phyloP scores from a whole-genome alignment of 1,140 invertebrate genomes.

The Tachypleus tridentatus region DNA sequence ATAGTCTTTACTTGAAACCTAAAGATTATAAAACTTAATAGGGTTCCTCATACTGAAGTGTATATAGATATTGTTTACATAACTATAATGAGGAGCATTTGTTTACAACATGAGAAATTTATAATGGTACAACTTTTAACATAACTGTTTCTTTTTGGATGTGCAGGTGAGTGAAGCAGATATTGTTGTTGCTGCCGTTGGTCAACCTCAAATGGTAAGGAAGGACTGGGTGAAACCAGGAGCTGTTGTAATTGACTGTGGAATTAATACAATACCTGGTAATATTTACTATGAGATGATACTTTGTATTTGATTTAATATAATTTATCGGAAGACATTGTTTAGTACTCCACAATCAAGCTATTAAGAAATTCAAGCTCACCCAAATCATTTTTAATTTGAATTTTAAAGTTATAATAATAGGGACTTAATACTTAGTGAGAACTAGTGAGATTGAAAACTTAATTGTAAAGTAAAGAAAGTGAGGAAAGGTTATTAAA shows the following conservation, averaged over 20 bases:
- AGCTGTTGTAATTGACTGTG: conserved; percentile 96
- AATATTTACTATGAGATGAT: background rate
- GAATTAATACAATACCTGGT: conserved; percentile 75
- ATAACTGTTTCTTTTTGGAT: too few relatives aligned
- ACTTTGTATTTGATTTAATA: background rate
- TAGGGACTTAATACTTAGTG: background rate
- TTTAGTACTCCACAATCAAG: background rate
- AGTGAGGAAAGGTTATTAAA: too few relatives aligned
- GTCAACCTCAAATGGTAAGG: conserved; percentile 77
- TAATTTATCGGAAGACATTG: background rate
- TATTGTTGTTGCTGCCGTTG: conserved; percentile 91
- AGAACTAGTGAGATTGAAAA: background rate
- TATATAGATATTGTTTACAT: too few relatives aligned
- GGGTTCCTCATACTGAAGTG: too few relatives aligned
- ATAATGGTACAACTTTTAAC: too few relatives aligned
- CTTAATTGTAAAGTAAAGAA: background rate
- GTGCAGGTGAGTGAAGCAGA: conserved; percentile 51
- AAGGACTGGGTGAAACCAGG: conserved; percentile 94
- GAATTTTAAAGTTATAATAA: background rate
- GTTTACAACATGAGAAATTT: too few relatives aligned
- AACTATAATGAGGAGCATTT: too few relatives aligned
- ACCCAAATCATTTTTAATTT: too few relatives aligned
- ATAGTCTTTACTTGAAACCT: too few relatives aligned
- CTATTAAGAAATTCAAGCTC: too few relatives aligned
- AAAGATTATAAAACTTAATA: too few relatives aligned